Percentiles rank a stretch among this genome's conserved stretches.
Evolutionary conservation across 2,888 invertebrate species (phyloP).

Genomic region (Agrotis puta): DNA sequence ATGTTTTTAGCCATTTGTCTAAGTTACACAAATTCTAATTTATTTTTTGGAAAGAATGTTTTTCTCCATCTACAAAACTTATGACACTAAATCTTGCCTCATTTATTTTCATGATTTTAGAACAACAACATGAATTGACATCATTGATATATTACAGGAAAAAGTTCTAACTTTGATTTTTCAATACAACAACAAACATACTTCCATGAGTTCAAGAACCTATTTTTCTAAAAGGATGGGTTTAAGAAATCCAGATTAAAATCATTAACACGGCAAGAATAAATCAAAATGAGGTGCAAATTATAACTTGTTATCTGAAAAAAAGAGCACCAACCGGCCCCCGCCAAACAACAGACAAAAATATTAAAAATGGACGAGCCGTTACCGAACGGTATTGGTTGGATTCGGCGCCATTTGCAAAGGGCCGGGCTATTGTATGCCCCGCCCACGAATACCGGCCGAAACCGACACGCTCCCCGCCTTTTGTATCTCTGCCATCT

Average conservation of each 20-base stretch:
- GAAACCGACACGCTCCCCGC: slow-evolving; percentile 79
- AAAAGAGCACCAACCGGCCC: slow-evolving; percentile 13
- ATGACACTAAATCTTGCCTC: no score
- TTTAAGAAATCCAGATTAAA: no score
- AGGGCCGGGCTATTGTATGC: slow-evolving; percentile 80
- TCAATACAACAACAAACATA: no score
- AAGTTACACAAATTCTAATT: no score
- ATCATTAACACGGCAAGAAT: neutral
- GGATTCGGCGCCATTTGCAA: slow-evolving; percentile 89
- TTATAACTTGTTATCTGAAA: neutral
- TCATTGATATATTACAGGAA: no score
- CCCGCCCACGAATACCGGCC: slow-evolving; percentile 80
- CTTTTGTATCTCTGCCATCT: slow-evolving; percentile 82
- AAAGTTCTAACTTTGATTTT: no score
- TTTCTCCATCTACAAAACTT: no score
- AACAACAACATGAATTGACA: no score
- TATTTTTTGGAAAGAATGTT: no score
- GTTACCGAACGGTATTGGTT: slow-evolving; percentile 81
- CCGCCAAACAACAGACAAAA: slow-evolving; percentile 67
- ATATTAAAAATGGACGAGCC: slow-evolving; percentile 74
- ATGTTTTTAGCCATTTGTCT: no score
- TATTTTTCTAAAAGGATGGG: neutral
- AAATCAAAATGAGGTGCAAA: slow-evolving; percentile 20
- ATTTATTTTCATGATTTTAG: no score
- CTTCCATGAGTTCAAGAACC: no score